Evolutionary conservation across 2,113 vertebrate species (phyloP).

Genomic region (Gopherus evgoodei): DNA sequence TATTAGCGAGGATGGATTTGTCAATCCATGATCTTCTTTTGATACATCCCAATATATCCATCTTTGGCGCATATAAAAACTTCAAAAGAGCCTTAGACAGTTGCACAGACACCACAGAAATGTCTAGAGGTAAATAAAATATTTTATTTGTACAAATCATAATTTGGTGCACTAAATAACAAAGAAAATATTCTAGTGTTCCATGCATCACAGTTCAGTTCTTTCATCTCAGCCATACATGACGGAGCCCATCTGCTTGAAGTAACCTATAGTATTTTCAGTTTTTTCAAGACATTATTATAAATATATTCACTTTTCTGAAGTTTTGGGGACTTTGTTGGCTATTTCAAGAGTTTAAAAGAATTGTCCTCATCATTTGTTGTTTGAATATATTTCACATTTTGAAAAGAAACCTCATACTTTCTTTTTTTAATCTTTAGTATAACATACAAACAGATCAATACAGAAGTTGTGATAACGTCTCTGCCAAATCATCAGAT

Average conservation of each 20-base stretch:
- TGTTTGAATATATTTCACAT: background rate
- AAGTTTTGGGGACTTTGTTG: background rate
- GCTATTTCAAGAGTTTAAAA: background rate
- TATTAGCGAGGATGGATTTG: background rate
- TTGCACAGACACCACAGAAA: background rate
- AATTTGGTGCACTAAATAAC: background rate
- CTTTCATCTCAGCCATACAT: background rate
- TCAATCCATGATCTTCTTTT: background rate
- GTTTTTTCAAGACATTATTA: background rate
- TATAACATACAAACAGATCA: constrained; percentile 92
- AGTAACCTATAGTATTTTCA: background rate
- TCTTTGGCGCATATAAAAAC: background rate
- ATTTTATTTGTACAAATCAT: background rate
- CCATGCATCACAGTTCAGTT: background rate
- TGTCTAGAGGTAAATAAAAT: background rate
- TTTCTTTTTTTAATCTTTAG: constrained; percentile 83
- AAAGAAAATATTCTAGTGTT: background rate
- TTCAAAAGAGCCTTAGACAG: background rate
- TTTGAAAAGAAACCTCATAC: constrained; percentile 64
- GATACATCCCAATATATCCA: background rate
- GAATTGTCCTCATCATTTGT: background rate
- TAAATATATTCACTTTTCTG: background rate
- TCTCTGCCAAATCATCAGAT: constrained; percentile 96
- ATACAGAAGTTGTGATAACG: constrained; percentile 95
- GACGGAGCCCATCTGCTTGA: background rate